Conservation (phyloP, 2,113 vertebrate species). For the Scatophagus argus region DNA sequence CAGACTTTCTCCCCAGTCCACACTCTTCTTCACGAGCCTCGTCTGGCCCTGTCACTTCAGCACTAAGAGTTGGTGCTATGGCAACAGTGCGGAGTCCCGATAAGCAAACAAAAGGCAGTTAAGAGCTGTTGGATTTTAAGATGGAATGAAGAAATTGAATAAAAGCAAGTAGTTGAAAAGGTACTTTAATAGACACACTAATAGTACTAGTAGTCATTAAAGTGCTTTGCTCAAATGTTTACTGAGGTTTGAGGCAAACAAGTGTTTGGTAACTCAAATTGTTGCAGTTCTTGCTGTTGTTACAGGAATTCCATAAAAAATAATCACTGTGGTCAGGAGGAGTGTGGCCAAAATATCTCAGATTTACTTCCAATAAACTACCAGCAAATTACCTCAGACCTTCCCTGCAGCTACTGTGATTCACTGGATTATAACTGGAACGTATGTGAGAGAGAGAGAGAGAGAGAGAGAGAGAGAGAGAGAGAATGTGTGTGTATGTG, state of each 20-base stretch:
- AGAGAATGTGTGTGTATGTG: background rate
- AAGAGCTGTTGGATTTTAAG: constrained; percentile 6
- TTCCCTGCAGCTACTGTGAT: constrained; percentile 24
- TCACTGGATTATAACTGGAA: constrained; percentile 2
- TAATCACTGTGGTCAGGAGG: background rate
- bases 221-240: constrained; percentile 7
- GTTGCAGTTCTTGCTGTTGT: background rate
- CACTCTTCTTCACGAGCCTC: constrained; percentile 12
- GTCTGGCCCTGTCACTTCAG: constrained; percentile 2
- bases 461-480: too few relatives aligned
- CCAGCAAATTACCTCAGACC: constrained; percentile 21
- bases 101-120: constrained; percentile 24
- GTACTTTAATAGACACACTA: background rate
- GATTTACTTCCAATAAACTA: background rate
- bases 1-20: background rate
- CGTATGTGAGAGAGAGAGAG: background rate
- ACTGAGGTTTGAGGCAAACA: background rate
- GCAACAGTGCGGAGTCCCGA: constrained; percentile 34
- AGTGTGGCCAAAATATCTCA: constrained; percentile 23
- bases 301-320: constrained; percentile 1
- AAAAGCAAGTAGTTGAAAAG: background rate
- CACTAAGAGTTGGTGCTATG: constrained; percentile 18
- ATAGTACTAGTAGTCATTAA: background rate
- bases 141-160: constrained; percentile 17
- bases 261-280: background rate